Evolutionary conservation across 2,797 vertebrate genomes (phyloP), one percentile per base, ranked within the genome.

Genomic region (Pangasius sanitwongsei): DNA sequence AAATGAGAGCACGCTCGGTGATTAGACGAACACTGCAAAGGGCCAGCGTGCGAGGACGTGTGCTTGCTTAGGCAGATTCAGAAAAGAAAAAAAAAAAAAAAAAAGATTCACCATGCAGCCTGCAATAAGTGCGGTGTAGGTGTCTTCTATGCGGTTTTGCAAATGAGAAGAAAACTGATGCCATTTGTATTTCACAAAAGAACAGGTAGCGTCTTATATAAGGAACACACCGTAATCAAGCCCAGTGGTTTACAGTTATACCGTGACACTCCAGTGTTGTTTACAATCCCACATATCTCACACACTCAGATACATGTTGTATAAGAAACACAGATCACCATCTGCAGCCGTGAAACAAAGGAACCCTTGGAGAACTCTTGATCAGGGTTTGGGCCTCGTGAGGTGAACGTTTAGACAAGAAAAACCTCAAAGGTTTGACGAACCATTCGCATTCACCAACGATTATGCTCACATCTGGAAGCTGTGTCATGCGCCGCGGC

Each of bases 1-100:
- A 99, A 99, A 99, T 99, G 98, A 98, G 97, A 97, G 97, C 97
- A 98, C 98, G 97, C 97, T 98, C 98, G 98, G 97, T 99, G 98
- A 99, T 99, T 99, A 99, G 97, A 98, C 97, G 95, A 96, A 95
- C 94, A 95, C 90, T 94, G 95, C 93, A 89, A 90, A 92, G 93
- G 91, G 91, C 90, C 90, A 90, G 69, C 77, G 81, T 57, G 61
- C n/a, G 90, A 87, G 86, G 90, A 85, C 37, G 88, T 86, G 87
- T 85, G 88, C 88, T 90, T 88, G 92, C 90, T 90, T 88, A 74
- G 34, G 85, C 16, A 70, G 85, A 89, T 83, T 81, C n/a, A 72
- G 85, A 44, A 80, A 86, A 78, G 34, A 4, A 23, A 18, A 34
- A 50, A n/a, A 7, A 31, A 55, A 37, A 7, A 50, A n/a, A 20